A percentile compares a stretch with the other conserved stretches of the same genome.
These are phyloP conservation scores for Cygnus olor DNA, from an alignment of 2,797 vertebrate genomes.

Conservation along the genomic window DNA sequence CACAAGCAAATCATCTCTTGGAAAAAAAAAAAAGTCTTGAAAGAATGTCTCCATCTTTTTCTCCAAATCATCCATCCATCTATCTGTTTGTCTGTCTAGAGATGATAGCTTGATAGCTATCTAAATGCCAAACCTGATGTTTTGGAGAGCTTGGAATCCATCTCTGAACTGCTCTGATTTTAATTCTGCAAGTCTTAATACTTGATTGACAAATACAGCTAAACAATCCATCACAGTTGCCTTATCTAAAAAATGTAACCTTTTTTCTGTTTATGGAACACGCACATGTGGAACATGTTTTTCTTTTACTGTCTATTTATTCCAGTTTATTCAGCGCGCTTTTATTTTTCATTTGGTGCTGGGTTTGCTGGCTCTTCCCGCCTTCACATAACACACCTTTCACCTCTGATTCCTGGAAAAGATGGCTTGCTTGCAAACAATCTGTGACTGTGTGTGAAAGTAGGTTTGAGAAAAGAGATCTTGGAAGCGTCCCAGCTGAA, in stretches of 20 bases:
- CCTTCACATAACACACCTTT: background rate
- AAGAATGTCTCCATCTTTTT: slow-evolving; percentile 71
- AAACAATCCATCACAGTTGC: slow-evolving; percentile 68
- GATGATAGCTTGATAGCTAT: slow-evolving; percentile 69
- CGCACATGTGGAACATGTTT: slow-evolving; percentile 66
- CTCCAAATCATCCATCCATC: slow-evolving; percentile 71
- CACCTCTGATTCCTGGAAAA: background rate
- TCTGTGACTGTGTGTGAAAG: background rate
- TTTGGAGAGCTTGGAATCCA: slow-evolving; percentile 67
- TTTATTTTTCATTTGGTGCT: rapidly evolving
- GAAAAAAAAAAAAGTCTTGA: slow-evolving; percentile 12
- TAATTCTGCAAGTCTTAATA: slow-evolving; percentile 67
- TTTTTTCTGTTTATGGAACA: slow-evolving; percentile 67
- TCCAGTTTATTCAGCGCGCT: background rate
- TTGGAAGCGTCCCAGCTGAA: background rate
- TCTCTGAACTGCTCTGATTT: slow-evolving; percentile 64
- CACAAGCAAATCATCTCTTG: slow-evolving; percentile 40
- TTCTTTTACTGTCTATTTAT: slow-evolving; percentile 15
- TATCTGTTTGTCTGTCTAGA: slow-evolving; percentile 64
- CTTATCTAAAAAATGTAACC: slow-evolving; percentile 63
- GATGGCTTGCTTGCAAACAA: background rate
- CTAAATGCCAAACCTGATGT: slow-evolving; percentile 71
- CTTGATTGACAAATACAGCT: slow-evolving; percentile 68
- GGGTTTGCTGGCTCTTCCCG: background rate
- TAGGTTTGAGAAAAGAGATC: background rate